Evolutionary conservation across 1,140 invertebrate species (phyloP).

Genomic region (Microplitis demolitor): DNA sequence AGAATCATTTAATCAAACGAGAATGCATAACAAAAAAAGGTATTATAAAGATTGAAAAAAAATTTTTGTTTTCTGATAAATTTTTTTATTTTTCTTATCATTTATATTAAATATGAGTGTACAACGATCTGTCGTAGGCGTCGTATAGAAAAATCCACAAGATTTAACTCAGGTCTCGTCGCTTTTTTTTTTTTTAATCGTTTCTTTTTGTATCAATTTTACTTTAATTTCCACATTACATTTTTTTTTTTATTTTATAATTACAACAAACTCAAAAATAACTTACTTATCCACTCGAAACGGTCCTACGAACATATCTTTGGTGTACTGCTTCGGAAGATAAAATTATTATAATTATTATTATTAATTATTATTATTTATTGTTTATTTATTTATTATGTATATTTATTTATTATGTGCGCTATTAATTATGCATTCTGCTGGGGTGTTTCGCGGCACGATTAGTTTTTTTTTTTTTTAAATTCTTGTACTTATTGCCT

Average conservation of each 20-base stretch:
- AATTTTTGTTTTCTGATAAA: neutral
- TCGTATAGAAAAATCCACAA: slow-evolving; percentile 27
- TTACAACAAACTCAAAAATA: slow-evolving; percentile 19
- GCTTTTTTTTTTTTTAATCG: slow-evolving; percentile 11
- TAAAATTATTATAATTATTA: slow-evolving; percentile 12
- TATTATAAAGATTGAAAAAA: neutral
- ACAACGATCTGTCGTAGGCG: slow-evolving; percentile 39
- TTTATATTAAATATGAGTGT: slow-evolving; percentile 25
- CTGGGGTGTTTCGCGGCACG: slow-evolving; percentile 39
- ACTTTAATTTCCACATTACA: slow-evolving; percentile 14
- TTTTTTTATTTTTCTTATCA: slow-evolving; percentile 26
- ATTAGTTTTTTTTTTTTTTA: slow-evolving; percentile 21
- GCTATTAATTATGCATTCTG: slow-evolving; percentile 40
- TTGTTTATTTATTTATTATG: neutral
- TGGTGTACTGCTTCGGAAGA: slow-evolving; percentile 48
- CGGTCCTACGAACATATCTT: slow-evolving; percentile 47
- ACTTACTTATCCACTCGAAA: slow-evolving; percentile 34
- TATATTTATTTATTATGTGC: slow-evolving; percentile 36
- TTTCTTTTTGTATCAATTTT: neutral
- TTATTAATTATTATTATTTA: too few relatives aligned
- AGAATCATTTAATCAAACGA: slow-evolving; percentile 14
- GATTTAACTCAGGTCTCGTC: slow-evolving; percentile 30
- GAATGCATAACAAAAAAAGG: slow-evolving; percentile 16
- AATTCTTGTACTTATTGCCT: slow-evolving; percentile 17
- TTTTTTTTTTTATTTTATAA: slow-evolving; percentile 7